Base-by-base conservation (phyloP, 1,140 invertebrate species). In the Drosophila pseudoananassae region DNA sequence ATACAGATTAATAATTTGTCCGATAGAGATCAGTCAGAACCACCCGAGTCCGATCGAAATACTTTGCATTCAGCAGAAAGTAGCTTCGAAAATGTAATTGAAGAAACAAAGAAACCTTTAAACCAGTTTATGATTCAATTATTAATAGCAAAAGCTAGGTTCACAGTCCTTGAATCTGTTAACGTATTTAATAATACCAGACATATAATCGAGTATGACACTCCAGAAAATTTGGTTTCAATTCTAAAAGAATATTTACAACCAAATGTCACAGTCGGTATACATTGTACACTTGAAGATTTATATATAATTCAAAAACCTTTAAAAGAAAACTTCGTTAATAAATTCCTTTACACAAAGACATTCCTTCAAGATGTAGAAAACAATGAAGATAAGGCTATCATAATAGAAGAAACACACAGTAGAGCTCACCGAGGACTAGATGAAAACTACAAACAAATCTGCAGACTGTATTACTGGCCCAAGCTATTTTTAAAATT, bases 81-180 rank as follows among this genome's bases (percentile, higher is more conserved):
- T n/a, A n/a, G n/a, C n/a, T n/a, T n/a, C n/a, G n/a, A n/a, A n/a
- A n/a, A n/a, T n/a, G n/a, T n/a, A n/a, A n/a, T n/a, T n/a, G n/a
- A n/a, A n/a, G n/a, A n/a, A n/a, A 17, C 49, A 9, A n/a, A 14
- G 0, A 51, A 51, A 31, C 27, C 49, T 2, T 29, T 51, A 51
- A 51, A 51, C 9, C 49, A 51, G 14, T 33, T 52, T 52, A 31
- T 17, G 10, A n/a, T 33, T 20, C 50, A 33, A 33, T 17, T 52
- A 27, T 7, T 52, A 52, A 0, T 52, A 33, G 5, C 50, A 52
- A 33, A n/a, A 27, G 50, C 29, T 15, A 31, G 4, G 43, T 17
- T 20, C 8, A 45, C 7, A 45, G 8, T 20, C 17, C 9, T 4
- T 45, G 8, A 45, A 15, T 15, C 8, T 4, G 1, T 51, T 7